phyloP scores from a whole-genome alignment of 1,140 invertebrate genomes.

The Cyclargus thomasi region DNA sequence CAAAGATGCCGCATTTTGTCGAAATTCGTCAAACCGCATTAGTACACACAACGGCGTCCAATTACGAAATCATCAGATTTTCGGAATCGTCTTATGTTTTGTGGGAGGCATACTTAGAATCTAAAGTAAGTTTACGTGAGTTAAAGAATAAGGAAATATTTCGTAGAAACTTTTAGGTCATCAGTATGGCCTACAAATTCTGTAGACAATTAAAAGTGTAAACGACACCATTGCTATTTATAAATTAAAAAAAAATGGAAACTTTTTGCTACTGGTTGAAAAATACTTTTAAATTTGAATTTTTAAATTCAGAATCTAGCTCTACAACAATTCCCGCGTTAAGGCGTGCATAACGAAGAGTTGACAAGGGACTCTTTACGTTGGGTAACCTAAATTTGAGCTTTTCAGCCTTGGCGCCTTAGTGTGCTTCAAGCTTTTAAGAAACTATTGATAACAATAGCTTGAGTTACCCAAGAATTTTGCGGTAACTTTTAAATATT shows the following conservation, averaged over 20 bases:
- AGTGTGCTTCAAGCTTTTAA: conserved; percentile 4
- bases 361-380: conserved; percentile 21
- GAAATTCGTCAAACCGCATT: not conserved
- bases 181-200: not conserved
- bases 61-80: conserved; percentile 4
- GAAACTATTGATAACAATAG: conserved; percentile 10
- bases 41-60: not conserved
- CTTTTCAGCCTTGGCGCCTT: conserved; percentile 17
- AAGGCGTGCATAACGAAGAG: conserved; percentile 21
- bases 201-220: not conserved
- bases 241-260: not conserved
- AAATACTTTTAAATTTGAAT: not conserved
- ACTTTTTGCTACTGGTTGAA: not conserved
- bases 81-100: not conserved
- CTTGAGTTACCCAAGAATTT: too few species aligned
- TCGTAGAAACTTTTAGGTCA: not conserved
- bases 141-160: not conserved
- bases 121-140: conserved; percentile 5
- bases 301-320: not conserved
- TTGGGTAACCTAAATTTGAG: conserved; percentile 23
- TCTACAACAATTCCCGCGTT: conserved; percentile 11
- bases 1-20: not conserved
- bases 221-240: not conserved
- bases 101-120: not conserved
- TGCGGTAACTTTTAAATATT: too few species aligned